These are phyloP conservation scores for Pagetopsis macropterus DNA, from an alignment of 2,797 vertebrate species.

Conservation along the genomic window DNA sequence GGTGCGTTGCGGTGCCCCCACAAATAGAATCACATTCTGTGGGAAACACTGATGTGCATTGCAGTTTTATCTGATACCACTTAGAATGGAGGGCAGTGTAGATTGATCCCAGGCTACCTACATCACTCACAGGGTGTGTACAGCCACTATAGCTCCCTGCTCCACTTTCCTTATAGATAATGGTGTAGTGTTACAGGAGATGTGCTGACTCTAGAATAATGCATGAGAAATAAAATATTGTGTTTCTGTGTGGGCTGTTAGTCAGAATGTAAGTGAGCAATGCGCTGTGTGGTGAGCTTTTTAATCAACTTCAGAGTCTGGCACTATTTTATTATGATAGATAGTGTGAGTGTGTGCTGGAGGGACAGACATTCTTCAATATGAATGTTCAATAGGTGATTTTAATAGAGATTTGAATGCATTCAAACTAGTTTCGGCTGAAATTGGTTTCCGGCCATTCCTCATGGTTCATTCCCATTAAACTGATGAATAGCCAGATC, in stretches of 20 bases:
- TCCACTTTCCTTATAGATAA: constrained; percentile 26
- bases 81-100: constrained; percentile 33
- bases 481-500: constrained; percentile 20
- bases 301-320: constrained; percentile 25
- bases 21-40: too few species aligned
- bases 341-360: constrained; percentile 24
- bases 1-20: too few species aligned
- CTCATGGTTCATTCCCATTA: constrained; percentile 16
- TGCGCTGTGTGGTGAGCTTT: constrained; percentile 13
- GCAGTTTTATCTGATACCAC: constrained; percentile 25
- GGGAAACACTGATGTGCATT: background rate
- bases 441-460: constrained; percentile 13
- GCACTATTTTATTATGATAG: constrained; percentile 14
- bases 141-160: constrained; percentile 1
- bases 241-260: background rate
- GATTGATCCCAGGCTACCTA: constrained; percentile 33
- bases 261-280: constrained; percentile 14
- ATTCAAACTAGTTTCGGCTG: constrained; percentile 31
- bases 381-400: constrained; percentile 9
- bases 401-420: constrained; percentile 39
- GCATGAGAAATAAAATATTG: constrained; percentile 52
- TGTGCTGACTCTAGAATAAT: constrained; percentile 40
- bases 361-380: constrained; percentile 20
- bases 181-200: constrained; percentile 52
- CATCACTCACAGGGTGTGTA: constrained; percentile 17